Conservation (phyloP, 2,888 invertebrate species). For the Elysia crispata region DNA sequence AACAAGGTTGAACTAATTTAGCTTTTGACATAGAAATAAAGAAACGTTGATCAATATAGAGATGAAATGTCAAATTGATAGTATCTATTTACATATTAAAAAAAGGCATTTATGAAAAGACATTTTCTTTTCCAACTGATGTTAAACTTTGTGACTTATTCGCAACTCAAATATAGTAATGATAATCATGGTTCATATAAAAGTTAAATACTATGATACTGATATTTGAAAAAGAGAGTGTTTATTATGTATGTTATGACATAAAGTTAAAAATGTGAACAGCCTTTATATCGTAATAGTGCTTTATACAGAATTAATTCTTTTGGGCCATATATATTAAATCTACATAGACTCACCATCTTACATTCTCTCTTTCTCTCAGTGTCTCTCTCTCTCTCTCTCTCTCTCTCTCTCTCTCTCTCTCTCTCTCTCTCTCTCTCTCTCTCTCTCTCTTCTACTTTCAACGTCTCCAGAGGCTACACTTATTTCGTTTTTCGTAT, state of each 20-base stretch:
- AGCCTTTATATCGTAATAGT: neutral
- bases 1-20: too few species aligned
- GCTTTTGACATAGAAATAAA: too few species aligned
- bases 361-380: constrained; percentile 33
- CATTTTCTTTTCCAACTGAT: too few species aligned
- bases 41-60: too few species aligned
- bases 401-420: constrained; percentile 5
- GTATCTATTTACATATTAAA: too few species aligned
- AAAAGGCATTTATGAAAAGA: too few species aligned
- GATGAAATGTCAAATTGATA: too few species aligned
- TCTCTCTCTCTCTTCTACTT: neutral
- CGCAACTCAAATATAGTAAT: too few species aligned
- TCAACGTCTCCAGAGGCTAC: constrained; percentile 21
- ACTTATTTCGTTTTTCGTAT: constrained; percentile 14
- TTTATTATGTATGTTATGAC: neutral
- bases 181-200: too few species aligned
- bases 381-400: constrained; percentile 20
- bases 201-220: too few species aligned
- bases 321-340: neutral
- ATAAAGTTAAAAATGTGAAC: neutral
- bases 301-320: neutral
- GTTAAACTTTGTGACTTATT: too few species aligned
- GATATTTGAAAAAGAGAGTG: too few species aligned
- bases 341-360: neutral
- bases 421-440: neutral